Base-by-base conservation (phyloP, 2,797 vertebrate genomes). In the Spheniscus humboldti region DNA sequence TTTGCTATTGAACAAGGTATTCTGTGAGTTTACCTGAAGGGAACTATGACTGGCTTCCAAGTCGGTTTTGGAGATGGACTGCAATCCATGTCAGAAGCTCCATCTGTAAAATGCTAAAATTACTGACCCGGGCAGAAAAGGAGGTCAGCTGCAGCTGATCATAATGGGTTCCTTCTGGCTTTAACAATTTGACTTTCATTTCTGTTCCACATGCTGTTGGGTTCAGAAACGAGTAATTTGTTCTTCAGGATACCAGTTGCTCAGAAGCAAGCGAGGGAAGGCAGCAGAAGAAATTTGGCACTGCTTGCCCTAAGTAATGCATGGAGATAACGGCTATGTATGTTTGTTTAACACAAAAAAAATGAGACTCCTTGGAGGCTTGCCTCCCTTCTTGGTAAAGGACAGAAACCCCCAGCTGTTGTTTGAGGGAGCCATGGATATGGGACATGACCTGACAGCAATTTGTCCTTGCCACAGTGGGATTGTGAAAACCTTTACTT, bases 21-120 rank as follows among this genome's bases (percentile, higher is more conserved):
- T 81, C 56, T 71, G 13, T 35, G 59, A 28, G 37, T 39, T 19
- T 31, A 0, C 0, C 0, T 7, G 66, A 18, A 71, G 31, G 37
- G 18, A 39, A 11, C n/a, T 23, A 0, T 24, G 59, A 4, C 8
- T 18, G 31, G 18, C 81, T 68, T 64, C 59, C 20, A 17, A 2
- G n/a, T n/a, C n/a, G 55, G 5, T 19, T 92, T 59, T 75, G 72
- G 71, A 41, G 39, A 25, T 19, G 41, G 47, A 22, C 27, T 59
- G 20, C 57, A 22, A 8, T 25, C 45, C 33, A 1, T 7, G 22
- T 39, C 14, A 18, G 45, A 55, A 77, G 39, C n/a, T 30, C 5
- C 72, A 0, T 33, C 3, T 47, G 10, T 35, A 53, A 72, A 83
- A 50, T 56, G 33, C 30, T 19, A 55, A 20, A 92, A 76, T 28